These are phyloP conservation scores for Aleadryas rufinucha DNA, from an alignment of 2,113 vertebrate genomes.

Conservation along the genomic window DNA sequence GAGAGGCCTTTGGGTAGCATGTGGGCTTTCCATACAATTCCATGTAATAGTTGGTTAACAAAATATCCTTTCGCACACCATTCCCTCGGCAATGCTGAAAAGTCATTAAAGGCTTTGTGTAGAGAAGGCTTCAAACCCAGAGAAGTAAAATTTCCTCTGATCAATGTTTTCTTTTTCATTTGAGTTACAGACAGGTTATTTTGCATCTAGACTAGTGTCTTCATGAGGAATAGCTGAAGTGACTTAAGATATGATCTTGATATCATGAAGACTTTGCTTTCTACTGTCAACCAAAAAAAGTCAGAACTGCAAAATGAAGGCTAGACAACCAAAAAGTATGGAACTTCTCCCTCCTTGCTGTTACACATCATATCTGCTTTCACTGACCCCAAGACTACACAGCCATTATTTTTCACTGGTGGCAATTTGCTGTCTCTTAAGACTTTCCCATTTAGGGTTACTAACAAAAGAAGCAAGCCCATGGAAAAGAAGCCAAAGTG, in stretches of 20 bases:
- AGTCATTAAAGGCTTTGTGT: background rate
- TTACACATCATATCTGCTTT: background rate
- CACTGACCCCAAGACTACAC: background rate
- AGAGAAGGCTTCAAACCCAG: background rate
- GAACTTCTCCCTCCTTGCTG: background rate
- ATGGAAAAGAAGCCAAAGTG: background rate
- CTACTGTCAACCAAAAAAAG: background rate
- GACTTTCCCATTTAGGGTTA: background rate
- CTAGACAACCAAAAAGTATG: background rate
- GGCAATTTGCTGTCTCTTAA: background rate
- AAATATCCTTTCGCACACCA: background rate
- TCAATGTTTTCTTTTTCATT: background rate
- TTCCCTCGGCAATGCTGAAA: background rate
- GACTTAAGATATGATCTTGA: background rate
- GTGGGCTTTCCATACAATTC: background rate
- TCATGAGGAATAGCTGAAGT: background rate
- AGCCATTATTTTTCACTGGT: background rate
- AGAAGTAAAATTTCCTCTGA: background rate
- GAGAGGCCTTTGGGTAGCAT: conserved; percentile 30
- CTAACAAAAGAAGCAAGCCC: background rate
- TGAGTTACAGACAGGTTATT: background rate
- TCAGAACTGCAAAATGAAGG: background rate
- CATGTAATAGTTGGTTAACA: background rate
- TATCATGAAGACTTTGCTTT: background rate
- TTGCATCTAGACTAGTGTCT: background rate